phyloP scores from a whole-genome alignment of 35 echinoderm and acorn worm species.

The Lytechinus variegatus region DNA sequence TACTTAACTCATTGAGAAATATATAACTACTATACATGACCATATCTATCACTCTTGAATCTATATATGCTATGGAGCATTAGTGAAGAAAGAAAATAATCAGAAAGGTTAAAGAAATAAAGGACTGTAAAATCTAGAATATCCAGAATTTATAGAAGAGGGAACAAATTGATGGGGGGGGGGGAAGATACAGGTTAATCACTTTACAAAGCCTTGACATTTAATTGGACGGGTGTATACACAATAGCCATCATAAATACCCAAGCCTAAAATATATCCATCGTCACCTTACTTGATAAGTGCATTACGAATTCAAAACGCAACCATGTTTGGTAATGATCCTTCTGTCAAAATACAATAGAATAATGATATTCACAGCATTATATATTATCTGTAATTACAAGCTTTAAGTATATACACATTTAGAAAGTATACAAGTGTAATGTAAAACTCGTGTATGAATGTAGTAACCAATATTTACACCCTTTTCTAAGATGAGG shows the following conservation, averaged over 20 bases:
- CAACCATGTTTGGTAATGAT: not conserved
- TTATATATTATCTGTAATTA: not conserved
- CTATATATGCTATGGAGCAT: too few relatives aligned
- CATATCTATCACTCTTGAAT: too few relatives aligned
- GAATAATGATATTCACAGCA: not conserved
- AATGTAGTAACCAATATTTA: slow-evolving; percentile 22
- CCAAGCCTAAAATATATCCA: not conserved
- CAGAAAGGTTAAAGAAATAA: too few relatives aligned
- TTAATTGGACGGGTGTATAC: not conserved
- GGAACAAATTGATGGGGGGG: not conserved
- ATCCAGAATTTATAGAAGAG: not conserved
- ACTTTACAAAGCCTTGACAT: not conserved
- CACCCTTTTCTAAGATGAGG: not conserved
- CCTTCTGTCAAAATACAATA: not conserved
- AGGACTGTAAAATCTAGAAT: too few relatives aligned
- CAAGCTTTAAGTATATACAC: not conserved
- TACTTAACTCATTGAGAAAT: too few relatives aligned
- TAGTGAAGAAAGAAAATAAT: too few relatives aligned
- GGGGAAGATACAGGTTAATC: not conserved
- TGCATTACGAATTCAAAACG: not conserved
- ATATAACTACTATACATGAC: too few relatives aligned
- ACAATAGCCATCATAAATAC: not conserved
- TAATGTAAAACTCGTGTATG: not conserved
- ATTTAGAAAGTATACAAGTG: not conserved
- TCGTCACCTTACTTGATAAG: not conserved